A percentile compares a stretch with the other conserved stretches of the same genome.
Evolutionary conservation across 2,113 vertebrate genomes (phyloP).

Genomic region (Chaenocephalus aceratus): DNA sequence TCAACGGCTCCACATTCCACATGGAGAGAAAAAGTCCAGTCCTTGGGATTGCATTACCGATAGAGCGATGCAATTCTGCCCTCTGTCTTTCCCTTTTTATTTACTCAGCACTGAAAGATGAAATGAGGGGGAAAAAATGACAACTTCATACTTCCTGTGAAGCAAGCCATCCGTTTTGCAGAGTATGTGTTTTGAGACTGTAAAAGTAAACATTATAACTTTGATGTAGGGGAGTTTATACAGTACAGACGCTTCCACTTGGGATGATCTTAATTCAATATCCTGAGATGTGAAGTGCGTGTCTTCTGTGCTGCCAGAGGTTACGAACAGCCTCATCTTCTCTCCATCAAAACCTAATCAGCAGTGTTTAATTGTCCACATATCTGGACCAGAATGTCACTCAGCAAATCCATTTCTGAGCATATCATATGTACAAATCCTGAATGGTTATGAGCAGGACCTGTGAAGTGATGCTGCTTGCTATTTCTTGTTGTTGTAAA

Average conservation of each 20-base stretch:
- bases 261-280: conserved; percentile 63
- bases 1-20: conserved; percentile 70
- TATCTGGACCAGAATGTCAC: conserved; percentile 27
- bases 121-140: conserved; percentile 46
- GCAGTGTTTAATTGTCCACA: conserved; percentile 38
- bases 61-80: conserved; percentile 51
- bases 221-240: conserved; percentile 71
- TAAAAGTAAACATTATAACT: conserved; percentile 67
- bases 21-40: conserved; percentile 52
- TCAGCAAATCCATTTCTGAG: not conserved
- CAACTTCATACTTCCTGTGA: conserved; percentile 68
- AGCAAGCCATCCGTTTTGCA: conserved; percentile 47
- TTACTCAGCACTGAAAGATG: conserved; percentile 57
- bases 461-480: too few species aligned
- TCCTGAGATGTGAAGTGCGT: conserved; percentile 55
- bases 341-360: conserved; percentile 41
- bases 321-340: conserved; percentile 76
- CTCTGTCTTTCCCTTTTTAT: conserved; percentile 63
- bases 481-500: too few species aligned
- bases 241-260: conserved; percentile 60
- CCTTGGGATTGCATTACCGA: conserved; percentile 56
- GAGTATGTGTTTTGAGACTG: conserved; percentile 46
- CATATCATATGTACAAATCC: not conserved
- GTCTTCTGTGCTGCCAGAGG: conserved; percentile 78
- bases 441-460: too few species aligned